Percentiles rank a stretch among this genome's conserved stretches.
phyloP scores from a whole-genome alignment of 2,888 invertebrate species.

The Sylvicola cinctus region DNA sequence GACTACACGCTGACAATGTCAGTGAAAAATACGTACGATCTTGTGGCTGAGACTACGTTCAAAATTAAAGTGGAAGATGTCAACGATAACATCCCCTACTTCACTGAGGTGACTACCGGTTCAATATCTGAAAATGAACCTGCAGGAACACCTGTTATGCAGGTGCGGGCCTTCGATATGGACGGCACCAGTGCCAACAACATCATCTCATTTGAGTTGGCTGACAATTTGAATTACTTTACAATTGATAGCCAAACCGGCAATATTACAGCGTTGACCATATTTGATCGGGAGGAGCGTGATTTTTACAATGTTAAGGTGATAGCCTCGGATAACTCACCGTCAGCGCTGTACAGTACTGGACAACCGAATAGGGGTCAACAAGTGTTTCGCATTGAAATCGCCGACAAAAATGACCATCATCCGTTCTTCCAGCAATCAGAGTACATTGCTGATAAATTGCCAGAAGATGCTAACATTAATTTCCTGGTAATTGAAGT shows the following conservation, averaged over 20 bases:
- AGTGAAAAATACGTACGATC: conserved; percentile 57
- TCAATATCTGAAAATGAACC: conserved; percentile 72
- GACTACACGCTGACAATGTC: conserved; percentile 68
- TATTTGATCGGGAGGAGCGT: conserved; percentile 70
- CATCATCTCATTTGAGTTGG: conserved; percentile 58
- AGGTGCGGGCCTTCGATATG: conserved; percentile 62
- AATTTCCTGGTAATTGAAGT: conserved; percentile 73
- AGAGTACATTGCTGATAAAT: conserved; percentile 49
- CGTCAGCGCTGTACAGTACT: conserved; percentile 46
- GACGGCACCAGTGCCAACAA: conserved; percentile 71
- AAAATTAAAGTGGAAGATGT: conserved; percentile 67
- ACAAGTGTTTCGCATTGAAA: conserved; percentile 73
- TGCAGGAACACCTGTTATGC: conserved; percentile 67
- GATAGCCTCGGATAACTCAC: conserved; percentile 74
- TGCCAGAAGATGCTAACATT: conserved; percentile 66
- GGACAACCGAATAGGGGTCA: conserved; percentile 52
- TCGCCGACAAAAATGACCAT: conserved; percentile 94
- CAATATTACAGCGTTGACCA: conserved; percentile 59
- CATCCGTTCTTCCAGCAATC: conserved; percentile 68
- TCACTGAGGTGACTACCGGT: conserved; percentile 61
- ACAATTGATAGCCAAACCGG: conserved; percentile 69
- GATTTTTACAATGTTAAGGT: conserved; percentile 79
- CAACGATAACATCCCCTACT: conserved; percentile 77
- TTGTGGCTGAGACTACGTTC: conserved; percentile 60
- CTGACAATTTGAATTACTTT: conserved; percentile 48